Evolutionary conservation across 2,888 invertebrate genomes (phyloP).

Genomic region (Campoletis raptor): DNA sequence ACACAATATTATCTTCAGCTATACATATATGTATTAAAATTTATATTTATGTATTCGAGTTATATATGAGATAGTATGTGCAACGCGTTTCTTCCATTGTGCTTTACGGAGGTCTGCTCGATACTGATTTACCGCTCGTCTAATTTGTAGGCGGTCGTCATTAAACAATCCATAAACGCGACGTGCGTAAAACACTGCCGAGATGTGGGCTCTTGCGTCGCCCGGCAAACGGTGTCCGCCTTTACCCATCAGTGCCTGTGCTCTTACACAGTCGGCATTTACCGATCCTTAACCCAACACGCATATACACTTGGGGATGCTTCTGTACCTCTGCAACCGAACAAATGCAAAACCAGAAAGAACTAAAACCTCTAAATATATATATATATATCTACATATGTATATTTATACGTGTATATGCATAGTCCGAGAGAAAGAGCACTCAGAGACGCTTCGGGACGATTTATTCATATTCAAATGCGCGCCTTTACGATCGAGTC

Average conservation of each 20-base stretch:
- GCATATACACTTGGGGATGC: constrained; percentile 2
- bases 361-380: neutral
- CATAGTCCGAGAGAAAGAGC: constrained; percentile 60
- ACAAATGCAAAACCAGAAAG: neutral
- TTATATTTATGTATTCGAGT: constrained; percentile 26
- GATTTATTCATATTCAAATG: constrained; percentile 84
- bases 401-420: constrained; percentile 39
- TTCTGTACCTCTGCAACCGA: constrained; percentile 43
- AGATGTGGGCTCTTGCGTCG: constrained; percentile 58
- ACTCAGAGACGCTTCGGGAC: constrained; percentile 71
- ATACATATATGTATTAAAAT: neutral
- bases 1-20: neutral
- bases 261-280: constrained; percentile 31
- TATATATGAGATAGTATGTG: constrained; percentile 37
- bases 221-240: constrained; percentile 52
- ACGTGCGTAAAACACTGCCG: constrained; percentile 82
- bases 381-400: too few relatives aligned
- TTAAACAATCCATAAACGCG: constrained; percentile 84
- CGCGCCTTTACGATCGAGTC: constrained; percentile 80
- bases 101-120: constrained; percentile 80
- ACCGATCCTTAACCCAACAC: constrained; percentile 35
- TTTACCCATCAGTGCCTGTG: constrained; percentile 36
- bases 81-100: constrained; percentile 76
- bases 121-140: constrained; percentile 84
- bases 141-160: constrained; percentile 85